These are phyloP conservation scores for Mycteria americana DNA, from an alignment of 2,797 vertebrate species.

Conservation along the genomic window DNA sequence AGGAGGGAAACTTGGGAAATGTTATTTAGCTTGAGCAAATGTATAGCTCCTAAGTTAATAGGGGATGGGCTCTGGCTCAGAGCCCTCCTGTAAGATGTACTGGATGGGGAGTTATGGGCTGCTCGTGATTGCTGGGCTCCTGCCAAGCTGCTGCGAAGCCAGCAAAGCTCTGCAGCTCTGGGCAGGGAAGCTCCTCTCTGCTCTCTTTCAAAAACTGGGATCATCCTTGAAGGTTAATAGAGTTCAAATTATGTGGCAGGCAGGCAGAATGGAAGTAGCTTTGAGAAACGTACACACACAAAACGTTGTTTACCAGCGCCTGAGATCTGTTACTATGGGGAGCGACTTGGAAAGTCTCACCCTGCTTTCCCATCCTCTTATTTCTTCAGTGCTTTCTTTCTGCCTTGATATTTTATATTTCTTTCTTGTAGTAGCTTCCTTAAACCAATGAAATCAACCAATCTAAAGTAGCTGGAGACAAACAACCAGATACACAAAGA, in stretches of 20 bases:
- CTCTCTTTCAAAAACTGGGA: background rate
- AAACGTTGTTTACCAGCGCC: background rate
- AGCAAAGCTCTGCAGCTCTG: background rate
- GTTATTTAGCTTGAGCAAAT: background rate
- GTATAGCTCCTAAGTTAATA: background rate
- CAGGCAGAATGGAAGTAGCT: background rate
- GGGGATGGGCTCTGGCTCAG: background rate
- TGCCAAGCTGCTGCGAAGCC: background rate
- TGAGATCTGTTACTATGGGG: background rate
- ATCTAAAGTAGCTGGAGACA: background rate
- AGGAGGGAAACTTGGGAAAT: background rate
- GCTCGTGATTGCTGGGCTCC: background rate
- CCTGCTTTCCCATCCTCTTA: background rate
- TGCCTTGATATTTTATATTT: background rate
- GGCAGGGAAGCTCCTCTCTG: slow-evolving; percentile 8
- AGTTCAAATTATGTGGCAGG: slow-evolving; percentile 5
- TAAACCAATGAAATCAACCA: background rate
- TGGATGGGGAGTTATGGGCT: background rate
- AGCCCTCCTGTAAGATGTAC: background rate
- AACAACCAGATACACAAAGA: background rate
- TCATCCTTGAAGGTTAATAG: slow-evolving; percentile 21
- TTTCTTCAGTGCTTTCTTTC: background rate
- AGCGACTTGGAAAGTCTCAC: background rate
- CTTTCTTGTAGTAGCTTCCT: background rate
- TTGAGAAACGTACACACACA: background rate